phyloP scores from a whole-genome alignment of 2,888 invertebrate species.

The Physocephala rufipes region DNA sequence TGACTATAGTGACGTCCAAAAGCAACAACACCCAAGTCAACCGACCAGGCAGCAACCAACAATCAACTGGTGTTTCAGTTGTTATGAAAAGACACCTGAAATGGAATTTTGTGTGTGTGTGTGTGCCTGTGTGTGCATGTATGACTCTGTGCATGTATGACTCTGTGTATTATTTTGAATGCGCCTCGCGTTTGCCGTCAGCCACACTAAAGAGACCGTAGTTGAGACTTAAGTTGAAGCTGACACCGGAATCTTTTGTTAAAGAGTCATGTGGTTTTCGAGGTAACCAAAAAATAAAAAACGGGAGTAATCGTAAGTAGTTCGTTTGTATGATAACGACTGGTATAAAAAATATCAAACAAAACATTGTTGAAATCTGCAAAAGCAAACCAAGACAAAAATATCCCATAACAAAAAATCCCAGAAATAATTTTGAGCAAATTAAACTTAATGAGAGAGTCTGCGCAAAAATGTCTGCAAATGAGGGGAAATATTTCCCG shows the following conservation, averaged over 20 bases:
- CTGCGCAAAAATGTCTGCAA: slow-evolving; percentile 7
- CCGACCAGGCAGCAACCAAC: slow-evolving; percentile 42
- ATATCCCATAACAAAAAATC: too few relatives aligned
- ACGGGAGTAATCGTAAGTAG: slow-evolving; percentile 27
- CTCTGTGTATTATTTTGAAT: too few relatives aligned
- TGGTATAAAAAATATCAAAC: too few relatives aligned
- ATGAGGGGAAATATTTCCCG: not conserved
- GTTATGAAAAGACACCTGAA: slow-evolving; percentile 47
- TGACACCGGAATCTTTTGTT: slow-evolving; percentile 26
- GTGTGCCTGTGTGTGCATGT: not conserved
- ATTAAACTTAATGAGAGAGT: slow-evolving; percentile 37
- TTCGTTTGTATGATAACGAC: too few relatives aligned
- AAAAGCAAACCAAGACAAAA: too few relatives aligned
- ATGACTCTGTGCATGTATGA: too few relatives aligned
- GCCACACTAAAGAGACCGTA: slow-evolving; percentile 19
- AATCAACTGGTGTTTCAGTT: slow-evolving; percentile 63
- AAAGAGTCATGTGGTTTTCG: slow-evolving; percentile 39
- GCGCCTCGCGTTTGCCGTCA: not conserved
- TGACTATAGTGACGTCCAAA: not conserved
- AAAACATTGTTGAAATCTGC: too few relatives aligned
- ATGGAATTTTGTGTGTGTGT: slow-evolving; percentile 13
- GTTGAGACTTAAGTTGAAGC: slow-evolving; percentile 3
- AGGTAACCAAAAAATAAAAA: slow-evolving; percentile 36
- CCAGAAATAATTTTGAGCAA: too few relatives aligned
- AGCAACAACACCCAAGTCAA: not conserved